Percentiles rank a stretch among this genome's conserved stretches.
phyloP scores from a whole-genome alignment of 2,888 invertebrate species.

The Odontocolon sp. region DNA sequence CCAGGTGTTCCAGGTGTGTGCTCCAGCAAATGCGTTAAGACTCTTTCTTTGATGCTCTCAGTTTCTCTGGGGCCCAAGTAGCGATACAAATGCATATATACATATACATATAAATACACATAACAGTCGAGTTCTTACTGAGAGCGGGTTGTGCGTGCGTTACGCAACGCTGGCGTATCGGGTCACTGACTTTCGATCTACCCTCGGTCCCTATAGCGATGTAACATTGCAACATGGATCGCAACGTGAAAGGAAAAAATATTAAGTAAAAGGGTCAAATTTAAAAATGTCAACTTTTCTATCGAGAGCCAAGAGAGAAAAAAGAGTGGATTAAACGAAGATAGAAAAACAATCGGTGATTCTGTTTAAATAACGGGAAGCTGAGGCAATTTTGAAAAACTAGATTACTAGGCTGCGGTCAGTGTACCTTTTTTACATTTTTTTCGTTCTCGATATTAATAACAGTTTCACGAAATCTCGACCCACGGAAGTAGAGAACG shows the following conservation, averaged over 20 bases:
- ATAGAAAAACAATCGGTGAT: background rate
- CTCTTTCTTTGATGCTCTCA: conserved; percentile 32
- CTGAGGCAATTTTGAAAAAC: background rate
- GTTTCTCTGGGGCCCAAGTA: conserved; percentile 21
- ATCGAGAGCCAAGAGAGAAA: too few relatives aligned
- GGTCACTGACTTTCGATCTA: conserved; percentile 48
- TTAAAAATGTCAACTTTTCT: too few relatives aligned
- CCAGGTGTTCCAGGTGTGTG: conserved; percentile 52
- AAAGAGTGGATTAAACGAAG: background rate
- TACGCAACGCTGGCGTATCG: conserved; percentile 49
- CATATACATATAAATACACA: background rate
- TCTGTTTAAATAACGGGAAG: conserved; percentile 13
- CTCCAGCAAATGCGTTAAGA: conserved; percentile 16
- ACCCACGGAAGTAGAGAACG: background rate
- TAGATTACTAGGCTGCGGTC: background rate
- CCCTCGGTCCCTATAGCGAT: background rate
- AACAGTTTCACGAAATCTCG: background rate
- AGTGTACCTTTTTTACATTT: too few relatives aligned
- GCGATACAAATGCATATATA: conserved; percentile 12
- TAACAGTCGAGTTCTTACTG: background rate
- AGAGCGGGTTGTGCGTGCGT: conserved; percentile 23
- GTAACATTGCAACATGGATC: too few relatives aligned
- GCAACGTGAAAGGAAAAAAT: background rate
- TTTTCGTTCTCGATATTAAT: background rate
- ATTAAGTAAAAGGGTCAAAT: too few relatives aligned